Conservation (phyloP, 2,888 invertebrate genomes). For the Scaptomyza parva region DNA sequence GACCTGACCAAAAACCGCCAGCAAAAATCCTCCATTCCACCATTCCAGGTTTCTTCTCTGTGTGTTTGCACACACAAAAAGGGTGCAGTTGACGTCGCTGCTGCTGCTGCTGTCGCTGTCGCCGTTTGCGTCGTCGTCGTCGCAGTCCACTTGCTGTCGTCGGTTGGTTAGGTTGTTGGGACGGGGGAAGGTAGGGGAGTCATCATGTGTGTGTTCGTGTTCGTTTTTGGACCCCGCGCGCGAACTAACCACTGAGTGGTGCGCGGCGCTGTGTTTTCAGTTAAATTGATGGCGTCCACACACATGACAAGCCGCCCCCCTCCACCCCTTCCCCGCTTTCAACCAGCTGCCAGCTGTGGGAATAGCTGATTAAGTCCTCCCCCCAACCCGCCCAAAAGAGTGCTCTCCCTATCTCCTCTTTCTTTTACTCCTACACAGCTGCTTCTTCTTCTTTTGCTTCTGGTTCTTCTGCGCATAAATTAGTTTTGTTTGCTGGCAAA, state of each 20-base stretch:
- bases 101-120: constrained; percentile 23
- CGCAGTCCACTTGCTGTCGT: constrained; percentile 49
- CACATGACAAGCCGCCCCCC: constrained; percentile 34
- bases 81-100: constrained; percentile 65
- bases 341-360: constrained; percentile 13
- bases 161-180: constrained; percentile 5
- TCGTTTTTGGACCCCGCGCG: constrained; percentile 15
- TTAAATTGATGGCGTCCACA: constrained; percentile 74
- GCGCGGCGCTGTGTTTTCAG: constrained; percentile 17
- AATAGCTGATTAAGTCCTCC: constrained; percentile 39
- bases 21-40: constrained; percentile 25
- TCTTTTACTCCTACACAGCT: not conserved
- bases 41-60: constrained; percentile 31
- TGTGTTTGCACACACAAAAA: constrained; percentile 40
- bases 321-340: too few species aligned
- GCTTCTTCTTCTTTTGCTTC: not conserved
- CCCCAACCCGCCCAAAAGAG: not conserved
- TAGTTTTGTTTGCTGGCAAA: constrained; percentile 75
- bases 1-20: constrained; percentile 60
- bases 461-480: constrained; percentile 67
- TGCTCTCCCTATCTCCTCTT: not conserved
- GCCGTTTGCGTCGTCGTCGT: constrained; percentile 12
- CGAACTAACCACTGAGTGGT: constrained; percentile 16
- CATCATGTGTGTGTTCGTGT: constrained; percentile 4
- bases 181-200: not conserved